These are phyloP conservation scores for Corvus hawaiiensis DNA, from an alignment of 2,113 vertebrate genomes.

Conservation along the genomic window DNA sequence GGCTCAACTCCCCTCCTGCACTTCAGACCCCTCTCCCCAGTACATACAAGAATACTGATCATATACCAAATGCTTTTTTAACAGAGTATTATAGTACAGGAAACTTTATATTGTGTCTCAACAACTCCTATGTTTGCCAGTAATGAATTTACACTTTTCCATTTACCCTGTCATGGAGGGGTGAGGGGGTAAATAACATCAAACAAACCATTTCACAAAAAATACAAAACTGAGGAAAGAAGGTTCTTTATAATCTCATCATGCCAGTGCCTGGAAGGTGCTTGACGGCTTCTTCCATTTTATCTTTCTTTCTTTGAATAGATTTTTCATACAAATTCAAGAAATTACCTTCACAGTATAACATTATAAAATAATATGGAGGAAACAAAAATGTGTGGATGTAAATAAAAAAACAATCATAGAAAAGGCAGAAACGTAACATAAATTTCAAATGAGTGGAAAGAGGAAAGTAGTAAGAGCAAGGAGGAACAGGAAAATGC, in stretches of 20 bases:
- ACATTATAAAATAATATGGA: neutral
- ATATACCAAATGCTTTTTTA: neutral
- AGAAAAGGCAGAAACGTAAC: neutral
- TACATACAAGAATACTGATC: neutral
- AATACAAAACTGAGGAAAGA: neutral
- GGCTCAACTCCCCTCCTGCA: fast-evolving
- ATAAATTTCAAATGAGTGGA: neutral
- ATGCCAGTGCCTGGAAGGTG: neutral
- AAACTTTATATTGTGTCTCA: neutral
- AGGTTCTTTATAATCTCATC: neutral
- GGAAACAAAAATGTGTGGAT: neutral
- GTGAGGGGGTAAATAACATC: neutral
- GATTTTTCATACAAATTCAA: neutral
- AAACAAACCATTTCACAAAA: neutral
- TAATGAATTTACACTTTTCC: neutral
- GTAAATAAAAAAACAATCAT: neutral
- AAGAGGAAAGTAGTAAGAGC: neutral
- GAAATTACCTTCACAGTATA: neutral
- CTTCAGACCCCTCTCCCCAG: neutral
- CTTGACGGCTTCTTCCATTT: neutral
- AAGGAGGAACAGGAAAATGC: neutral
- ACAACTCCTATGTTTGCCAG: neutral
- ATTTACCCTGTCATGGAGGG: neutral
- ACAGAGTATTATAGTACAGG: neutral
- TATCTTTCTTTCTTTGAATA: neutral